Evolutionary conservation across 2,888 invertebrate genomes (phyloP), one percentile per base, ranked within the genome.

Genomic region (Agapostemon virescens): DNA sequence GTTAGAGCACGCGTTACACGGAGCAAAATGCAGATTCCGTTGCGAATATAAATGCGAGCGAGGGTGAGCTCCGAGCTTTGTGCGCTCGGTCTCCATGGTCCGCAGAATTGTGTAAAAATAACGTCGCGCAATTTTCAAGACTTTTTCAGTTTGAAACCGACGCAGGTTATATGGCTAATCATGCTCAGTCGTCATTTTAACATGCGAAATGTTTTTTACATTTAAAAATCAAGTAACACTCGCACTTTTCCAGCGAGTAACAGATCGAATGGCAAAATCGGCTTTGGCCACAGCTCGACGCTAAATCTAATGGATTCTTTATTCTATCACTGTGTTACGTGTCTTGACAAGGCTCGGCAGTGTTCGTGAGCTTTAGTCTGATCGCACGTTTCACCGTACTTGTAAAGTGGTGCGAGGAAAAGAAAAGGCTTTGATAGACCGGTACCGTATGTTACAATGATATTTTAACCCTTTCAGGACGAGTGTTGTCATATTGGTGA

Each of bases 1-100:
- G 63, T 81, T 74, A 73, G 49, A 45, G 26, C 69, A 2, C 63
- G 69, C 74, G 63, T 77, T 61, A 23, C 74, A 52, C 36, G 20
- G 26, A 20, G 30, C 63, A 52, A 69, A 64, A 68, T 40, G 45
- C 20, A 52, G 33, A 64, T 69, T 42, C 69, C 71, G 49, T 52
- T 49, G 63, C 42, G 81, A 69, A 80, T 72, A 63, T 69, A 75
- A 80, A 75, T 70, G 79, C 23, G 49, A 38, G 11, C 17, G n/a
- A 40, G 20, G 11, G 26, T 17, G 26, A 11, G 15, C 17, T 15
- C 0, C 7, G 1, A 3, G 3, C 17, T 7, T 20, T 61, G 20
- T 61, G 33, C 63, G 36, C 63, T 63, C n/a, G 36, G n/a, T 20
- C 11, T 33, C 33, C 5, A n/a, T 26, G 55, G 26, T 55, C 26